Conservation (phyloP, 2,888 invertebrate genomes). For the Apomyelois bistriatella region DNA sequence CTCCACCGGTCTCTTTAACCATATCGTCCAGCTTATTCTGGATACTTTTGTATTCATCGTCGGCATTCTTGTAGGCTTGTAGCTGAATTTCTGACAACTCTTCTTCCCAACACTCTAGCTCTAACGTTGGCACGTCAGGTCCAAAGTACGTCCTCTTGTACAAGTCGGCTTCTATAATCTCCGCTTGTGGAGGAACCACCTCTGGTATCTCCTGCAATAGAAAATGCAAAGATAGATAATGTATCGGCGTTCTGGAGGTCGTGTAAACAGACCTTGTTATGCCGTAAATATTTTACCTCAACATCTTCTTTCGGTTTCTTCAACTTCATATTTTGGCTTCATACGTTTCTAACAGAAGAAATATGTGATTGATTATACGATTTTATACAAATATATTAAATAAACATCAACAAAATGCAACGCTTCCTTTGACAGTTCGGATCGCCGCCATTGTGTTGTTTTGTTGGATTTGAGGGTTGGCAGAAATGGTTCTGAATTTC, state of each 20-base stretch:
- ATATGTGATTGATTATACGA: not conserved
- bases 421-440: too few species aligned
- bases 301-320: conserved; percentile 58
- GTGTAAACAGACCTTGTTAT: conserved; percentile 18
- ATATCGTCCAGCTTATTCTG: conserved; percentile 81
- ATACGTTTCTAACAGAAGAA: not conserved
- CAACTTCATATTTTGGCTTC: conserved; percentile 45
- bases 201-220: conserved; percentile 43
- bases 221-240: conserved; percentile 8
- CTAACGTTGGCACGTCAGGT: conserved; percentile 77
- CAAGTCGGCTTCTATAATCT: conserved; percentile 70
- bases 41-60: conserved; percentile 84
- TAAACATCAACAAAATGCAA: too few species aligned
- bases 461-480: too few species aligned
- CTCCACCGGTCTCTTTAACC: conserved; percentile 79
- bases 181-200: conserved; percentile 60
- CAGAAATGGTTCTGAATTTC: too few species aligned
- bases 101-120: conserved; percentile 87
- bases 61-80: conserved; percentile 81
- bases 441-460: too few species aligned
- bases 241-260: conserved; percentile 8
- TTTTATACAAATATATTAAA: too few species aligned
- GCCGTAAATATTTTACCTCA: conserved; percentile 38
- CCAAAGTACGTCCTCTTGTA: conserved; percentile 73
- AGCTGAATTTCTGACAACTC: conserved; percentile 84